Evolutionary conservation across 2,113 vertebrate species (phyloP), one percentile per base, ranked within the genome.

Genomic region (Hippopotamus amphibius): DNA sequence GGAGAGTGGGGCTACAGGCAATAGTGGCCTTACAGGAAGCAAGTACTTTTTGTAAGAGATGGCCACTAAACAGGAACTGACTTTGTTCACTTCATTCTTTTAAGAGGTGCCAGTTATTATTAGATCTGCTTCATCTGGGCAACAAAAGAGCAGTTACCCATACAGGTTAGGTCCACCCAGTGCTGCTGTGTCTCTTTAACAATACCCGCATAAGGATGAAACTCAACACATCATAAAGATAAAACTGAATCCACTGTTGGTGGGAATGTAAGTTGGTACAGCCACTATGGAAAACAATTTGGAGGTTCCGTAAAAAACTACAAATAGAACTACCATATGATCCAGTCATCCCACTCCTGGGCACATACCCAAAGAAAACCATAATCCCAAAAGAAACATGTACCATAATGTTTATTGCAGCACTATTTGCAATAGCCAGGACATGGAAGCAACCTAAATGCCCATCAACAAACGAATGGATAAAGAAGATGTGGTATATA

Each of bases 151-250:
- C 15, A 33, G 41, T 77, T 77, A 81, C 13, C 28, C 26, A 87
- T 19, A 30, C 11, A 87, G 8, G 69, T 17, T 63, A 83, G 11
- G 12, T 55, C 41, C 8, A 72, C 26, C 7, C 37, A 46, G 5
- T 68, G 2, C 12, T 53, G 22, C 8, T 24, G 22, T 90, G 13
- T 86, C 10, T 72, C 19, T 48, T 74, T 74, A 74, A 69, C 19
- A 68, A 48, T 68, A 66, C 37, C 41, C 86, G 0, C 37, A 65
- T 19, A 65, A 46, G 37, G 4, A 22, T 46, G 53, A 89, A 85
- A 84, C 48, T 63, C 19, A 79, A 93, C 30, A 55, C 24, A 81
- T 81, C 61, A 76, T 61, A 92, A 83, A 92, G 11, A n/a, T 90
- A 79, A 41, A 86, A 86, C 17, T 68, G 43, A 37, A 37, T 37